Conservation (phyloP, 2,888 invertebrate species). For the Acronicta aceris region DNA sequence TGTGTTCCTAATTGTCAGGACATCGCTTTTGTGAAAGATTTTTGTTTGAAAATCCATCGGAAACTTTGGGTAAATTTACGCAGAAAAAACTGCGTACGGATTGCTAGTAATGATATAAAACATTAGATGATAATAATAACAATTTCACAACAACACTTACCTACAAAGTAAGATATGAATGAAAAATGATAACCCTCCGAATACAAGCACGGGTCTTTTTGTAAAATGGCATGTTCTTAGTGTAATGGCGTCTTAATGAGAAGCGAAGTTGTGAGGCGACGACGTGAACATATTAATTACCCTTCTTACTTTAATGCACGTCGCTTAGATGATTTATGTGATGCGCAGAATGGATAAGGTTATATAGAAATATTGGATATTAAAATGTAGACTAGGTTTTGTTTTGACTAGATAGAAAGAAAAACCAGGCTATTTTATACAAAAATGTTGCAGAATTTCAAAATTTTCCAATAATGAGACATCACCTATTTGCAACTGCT, state of each 20-base stretch:
- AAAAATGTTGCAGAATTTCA: no score
- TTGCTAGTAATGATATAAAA: no score
- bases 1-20: no score
- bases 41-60: no score
- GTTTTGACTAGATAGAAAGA: neutral
- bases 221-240: conserved; percentile 63
- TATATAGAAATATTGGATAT: neutral
- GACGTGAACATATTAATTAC: conserved; percentile 84
- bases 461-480: no score
- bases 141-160: conserved; percentile 4
- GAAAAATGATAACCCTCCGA: conserved; percentile 42
- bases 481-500: no score
- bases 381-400: neutral
- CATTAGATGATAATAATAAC: neutral
- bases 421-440: no score
- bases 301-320: conserved; percentile 72
- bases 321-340: conserved; percentile 75
- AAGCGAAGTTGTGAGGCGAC: conserved; percentile 71
- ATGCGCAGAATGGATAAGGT: conserved; percentile 3
- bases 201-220: conserved; percentile 33
- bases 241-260: conserved; percentile 81
- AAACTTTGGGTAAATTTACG: no score
- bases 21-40: no score
- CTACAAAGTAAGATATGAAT: conserved; percentile 15
- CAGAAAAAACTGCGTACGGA: no score